Evolutionary conservation across 2,797 vertebrate species (phyloP).

Genomic region (Hippocampus kuda): DNA sequence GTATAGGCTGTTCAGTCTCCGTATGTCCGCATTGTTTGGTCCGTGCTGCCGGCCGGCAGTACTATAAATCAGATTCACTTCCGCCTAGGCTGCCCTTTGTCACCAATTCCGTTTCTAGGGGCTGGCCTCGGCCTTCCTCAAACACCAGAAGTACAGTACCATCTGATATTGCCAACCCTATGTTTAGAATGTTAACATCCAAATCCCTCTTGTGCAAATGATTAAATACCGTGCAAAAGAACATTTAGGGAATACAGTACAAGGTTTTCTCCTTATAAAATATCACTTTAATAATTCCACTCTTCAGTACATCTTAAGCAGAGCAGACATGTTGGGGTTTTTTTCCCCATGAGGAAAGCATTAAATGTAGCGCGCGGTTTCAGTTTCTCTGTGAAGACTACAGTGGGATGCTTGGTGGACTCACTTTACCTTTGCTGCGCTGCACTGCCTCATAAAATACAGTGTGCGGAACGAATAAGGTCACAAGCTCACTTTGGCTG

Average conservation of each 20-base stretch:
- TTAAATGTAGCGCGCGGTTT: slow-evolving; percentile 14
- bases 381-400: slow-evolving; percentile 16
- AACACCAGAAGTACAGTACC: background rate
- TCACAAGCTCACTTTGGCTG: slow-evolving; percentile 14
- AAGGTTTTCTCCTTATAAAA: slow-evolving; percentile 30
- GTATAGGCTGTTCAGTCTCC: too few relatives aligned
- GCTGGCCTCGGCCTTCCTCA: too few relatives aligned
- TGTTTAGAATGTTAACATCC: background rate
- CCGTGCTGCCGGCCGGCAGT: too few relatives aligned
- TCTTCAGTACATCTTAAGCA: slow-evolving; percentile 14
- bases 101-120: too few relatives aligned
- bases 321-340: slow-evolving; percentile 9
- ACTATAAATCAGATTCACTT: too few relatives aligned
- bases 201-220: slow-evolving; percentile 27
- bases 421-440: slow-evolving; percentile 4
- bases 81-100: too few relatives aligned
- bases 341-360: slow-evolving; percentile 21
- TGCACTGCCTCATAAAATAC: slow-evolving; percentile 14
- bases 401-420: background rate
- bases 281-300: slow-evolving; percentile 43
- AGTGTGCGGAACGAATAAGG: slow-evolving; percentile 18
- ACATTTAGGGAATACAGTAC: slow-evolving; percentile 24
- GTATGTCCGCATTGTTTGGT: too few relatives aligned
- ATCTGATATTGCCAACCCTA: background rate
- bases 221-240: slow-evolving; percentile 22